Base-by-base conservation (phyloP, 2,888 invertebrate genomes). In the Cetonia aurata region DNA sequence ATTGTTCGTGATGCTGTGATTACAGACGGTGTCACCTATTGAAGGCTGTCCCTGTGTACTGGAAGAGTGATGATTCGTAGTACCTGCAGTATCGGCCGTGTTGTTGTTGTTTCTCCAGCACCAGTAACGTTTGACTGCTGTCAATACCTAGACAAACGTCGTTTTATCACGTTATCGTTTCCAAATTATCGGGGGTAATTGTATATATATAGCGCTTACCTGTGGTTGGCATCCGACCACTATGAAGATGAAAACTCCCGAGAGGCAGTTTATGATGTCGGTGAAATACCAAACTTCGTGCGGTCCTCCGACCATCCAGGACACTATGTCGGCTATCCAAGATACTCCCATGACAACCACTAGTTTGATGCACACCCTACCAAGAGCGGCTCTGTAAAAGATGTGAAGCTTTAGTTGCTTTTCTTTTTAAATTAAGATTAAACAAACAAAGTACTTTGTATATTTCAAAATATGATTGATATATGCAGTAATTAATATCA, bases 181-280 rank as follows among this genome's bases (percentile, higher is more conserved):
- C 41, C 13, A 13, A 52, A 44, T 42, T 19, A 15, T 44, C 8
- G 17, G n/a, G 25, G 3, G 1, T 44, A 4, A 53, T 53, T 10
- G 42, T 37, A 10, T 37, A 46, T 57, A 17, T 12, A 15, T 41
- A 59, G 25, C 15, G 17, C 68, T 75, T 83, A 92, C 91, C 87
- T 95, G 95, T 70, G 94, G 95, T 87, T 95, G 95, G 83, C 94
- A 94, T 62, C 94, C 95, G 77, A 95, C 94, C 75, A 95, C 95
- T 80, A 93, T 90, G 85, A 95, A 96, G 80, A 95, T 95, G 83
- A 95, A 91, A 67, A 95, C 92, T 75, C 96, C 96, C 84, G 95
- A 95, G 77, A 94, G 87, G 75, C 93, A 93, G 86, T 95, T 96
- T 79, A 95, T 89, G 80, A 95, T 84, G 85, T 96, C 95, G 66